These are phyloP conservation scores for Heterodera schachtii DNA, from an alignment of 1,140 invertebrate genomes.

Conservation along the genomic window DNA sequence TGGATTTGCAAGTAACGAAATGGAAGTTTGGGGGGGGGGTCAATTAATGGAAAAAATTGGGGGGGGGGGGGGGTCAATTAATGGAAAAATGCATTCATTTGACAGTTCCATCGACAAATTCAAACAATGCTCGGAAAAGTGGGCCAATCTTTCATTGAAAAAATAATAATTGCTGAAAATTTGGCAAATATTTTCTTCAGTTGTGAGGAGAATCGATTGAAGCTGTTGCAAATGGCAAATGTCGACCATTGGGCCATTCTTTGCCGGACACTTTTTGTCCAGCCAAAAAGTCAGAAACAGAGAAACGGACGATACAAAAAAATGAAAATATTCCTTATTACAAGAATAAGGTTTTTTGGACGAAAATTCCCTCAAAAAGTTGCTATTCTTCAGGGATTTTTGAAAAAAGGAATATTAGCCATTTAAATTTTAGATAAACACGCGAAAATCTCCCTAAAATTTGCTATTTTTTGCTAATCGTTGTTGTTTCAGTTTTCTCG, in stretches of 20 bases:
- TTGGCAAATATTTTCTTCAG: not conserved
- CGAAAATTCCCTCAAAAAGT: no score
- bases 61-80: no score
- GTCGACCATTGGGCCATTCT: constrained; percentile 18
- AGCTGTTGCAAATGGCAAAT: constrained; percentile 26
- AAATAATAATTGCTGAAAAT: not conserved
- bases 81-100: not conserved
- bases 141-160: not conserved
- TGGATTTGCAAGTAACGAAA: constrained; percentile 15
- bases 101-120: not conserved
- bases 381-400: no score
- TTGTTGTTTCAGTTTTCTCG: constrained; percentile 13
- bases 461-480: no score
- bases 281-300: not conserved
- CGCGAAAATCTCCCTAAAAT: not conserved
- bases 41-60: not conserved
- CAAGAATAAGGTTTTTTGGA: not conserved
- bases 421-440: not conserved
- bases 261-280: constrained; percentile 7
- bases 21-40: no score
- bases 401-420: no score
- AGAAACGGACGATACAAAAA: no score
- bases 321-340: no score
- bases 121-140: constrained; percentile 1
- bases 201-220: constrained; percentile 22